These are phyloP conservation scores for Sebastiscus tertius DNA, from an alignment of 2,797 vertebrate species.

Conservation along the genomic window DNA sequence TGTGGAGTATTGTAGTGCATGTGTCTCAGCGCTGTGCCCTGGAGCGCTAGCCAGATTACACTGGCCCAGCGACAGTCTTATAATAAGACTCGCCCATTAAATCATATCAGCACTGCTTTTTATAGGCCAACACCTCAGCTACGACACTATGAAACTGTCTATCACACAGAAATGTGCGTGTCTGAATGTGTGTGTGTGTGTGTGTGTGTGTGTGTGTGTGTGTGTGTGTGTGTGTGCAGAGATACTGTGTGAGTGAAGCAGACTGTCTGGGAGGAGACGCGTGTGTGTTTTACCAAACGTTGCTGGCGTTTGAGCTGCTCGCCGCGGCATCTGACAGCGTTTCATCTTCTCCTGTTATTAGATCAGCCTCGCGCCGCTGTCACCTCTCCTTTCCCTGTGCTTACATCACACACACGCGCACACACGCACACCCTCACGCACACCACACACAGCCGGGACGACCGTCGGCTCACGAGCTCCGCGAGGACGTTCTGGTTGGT, in stretches of 20 bases:
- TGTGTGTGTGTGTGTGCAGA: slow-evolving; percentile 1
- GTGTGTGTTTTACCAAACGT: slow-evolving; percentile 80
- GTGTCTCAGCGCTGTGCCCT: slow-evolving; percentile 77
- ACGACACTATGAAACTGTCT: slow-evolving; percentile 77
- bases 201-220: background rate
- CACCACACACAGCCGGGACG: background rate
- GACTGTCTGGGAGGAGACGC: slow-evolving; percentile 68
- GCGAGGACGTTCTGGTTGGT: slow-evolving; percentile 67
- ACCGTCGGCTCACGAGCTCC: slow-evolving; percentile 46
- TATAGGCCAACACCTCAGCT: slow-evolving; percentile 83
- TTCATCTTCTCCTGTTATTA: slow-evolving; percentile 84
- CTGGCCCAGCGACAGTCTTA: slow-evolving; percentile 81
- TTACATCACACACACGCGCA: slow-evolving; percentile 70
- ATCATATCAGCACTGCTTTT: slow-evolving; percentile 86
- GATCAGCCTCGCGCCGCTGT: slow-evolving; percentile 80
- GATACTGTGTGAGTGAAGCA: slow-evolving; percentile 39
- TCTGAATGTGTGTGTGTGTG: slow-evolving; percentile 12
- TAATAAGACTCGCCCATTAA: slow-evolving; percentile 85
- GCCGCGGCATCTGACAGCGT: slow-evolving; percentile 74
- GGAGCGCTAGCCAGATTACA: slow-evolving; percentile 82
- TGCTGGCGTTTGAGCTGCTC: slow-evolving; percentile 73
- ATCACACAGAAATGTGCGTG: slow-evolving; percentile 57
- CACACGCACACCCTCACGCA: slow-evolving; percentile 9
- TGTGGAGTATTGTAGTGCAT: slow-evolving; percentile 72
- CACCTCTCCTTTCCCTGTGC: slow-evolving; percentile 74